Evolutionary conservation across 2,888 invertebrate genomes (phyloP).

Genomic region (Anoplius nigerrimus): DNA sequence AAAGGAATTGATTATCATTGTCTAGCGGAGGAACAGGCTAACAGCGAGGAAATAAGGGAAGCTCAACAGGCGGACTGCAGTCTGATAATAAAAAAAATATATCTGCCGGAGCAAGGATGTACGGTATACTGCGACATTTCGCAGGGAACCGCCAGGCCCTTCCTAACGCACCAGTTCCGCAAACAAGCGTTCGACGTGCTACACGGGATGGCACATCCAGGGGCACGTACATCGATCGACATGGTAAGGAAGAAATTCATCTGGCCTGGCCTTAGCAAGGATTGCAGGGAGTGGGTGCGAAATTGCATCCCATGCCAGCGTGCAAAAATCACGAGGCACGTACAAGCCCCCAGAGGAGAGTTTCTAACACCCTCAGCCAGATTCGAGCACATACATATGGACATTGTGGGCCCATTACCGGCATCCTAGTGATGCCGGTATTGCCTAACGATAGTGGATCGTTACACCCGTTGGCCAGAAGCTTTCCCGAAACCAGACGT

Average conservation of each 20-base stretch:
- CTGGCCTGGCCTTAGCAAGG: neutral
- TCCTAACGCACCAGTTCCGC: neutral
- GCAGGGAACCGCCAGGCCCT: too few relatives aligned
- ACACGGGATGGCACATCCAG: neutral
- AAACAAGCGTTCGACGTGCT: neutral
- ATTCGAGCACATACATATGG: constrained; percentile 66
- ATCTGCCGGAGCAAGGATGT: too few relatives aligned
- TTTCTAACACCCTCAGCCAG: constrained; percentile 56
- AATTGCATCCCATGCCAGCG: constrained; percentile 65
- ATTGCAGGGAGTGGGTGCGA: constrained; percentile 60
- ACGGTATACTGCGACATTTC: too few relatives aligned
- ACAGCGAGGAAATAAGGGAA: too few relatives aligned
- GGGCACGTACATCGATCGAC: neutral
- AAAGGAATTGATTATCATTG: too few relatives aligned
- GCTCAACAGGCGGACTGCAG: too few relatives aligned
- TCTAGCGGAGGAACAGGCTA: too few relatives aligned
- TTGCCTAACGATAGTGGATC: constrained; percentile 64
- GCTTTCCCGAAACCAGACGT: neutral
- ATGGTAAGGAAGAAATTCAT: constrained; percentile 24
- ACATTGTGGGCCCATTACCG: constrained; percentile 57
- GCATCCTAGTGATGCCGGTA: constrained; percentile 47
- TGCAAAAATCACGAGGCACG: constrained; percentile 64
- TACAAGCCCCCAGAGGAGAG: constrained; percentile 51
- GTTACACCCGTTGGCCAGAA: constrained; percentile 53
- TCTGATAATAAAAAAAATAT: too few relatives aligned